Evolutionary conservation across 2,797 vertebrate species (phyloP).

Genomic region (Moxostoma hubbsi): DNA sequence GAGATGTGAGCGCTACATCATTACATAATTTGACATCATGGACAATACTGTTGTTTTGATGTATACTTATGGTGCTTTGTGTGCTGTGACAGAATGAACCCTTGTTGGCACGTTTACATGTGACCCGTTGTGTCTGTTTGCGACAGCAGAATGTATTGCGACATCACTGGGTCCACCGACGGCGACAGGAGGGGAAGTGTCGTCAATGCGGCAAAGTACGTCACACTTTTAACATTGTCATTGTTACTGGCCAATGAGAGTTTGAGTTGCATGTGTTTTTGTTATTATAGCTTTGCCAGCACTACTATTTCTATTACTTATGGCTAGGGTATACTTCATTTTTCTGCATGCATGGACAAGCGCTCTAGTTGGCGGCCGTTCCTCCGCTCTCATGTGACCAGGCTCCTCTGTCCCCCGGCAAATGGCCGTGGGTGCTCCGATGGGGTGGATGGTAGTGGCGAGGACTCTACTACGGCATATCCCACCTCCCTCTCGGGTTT

Average conservation of each 20-base stretch:
- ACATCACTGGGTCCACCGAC: conserved; percentile 97
- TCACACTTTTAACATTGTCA: background rate
- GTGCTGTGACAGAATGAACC: conserved; percentile 26
- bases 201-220: conserved; percentile 96
- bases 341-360: too few species aligned
- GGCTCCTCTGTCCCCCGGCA: too few species aligned
- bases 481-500: too few species aligned
- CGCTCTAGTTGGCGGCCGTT: too few species aligned
- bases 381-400: too few species aligned
- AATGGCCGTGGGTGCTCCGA: too few species aligned
- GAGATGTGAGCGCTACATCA: conserved; percentile 85
- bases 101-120: conserved; percentile 12
- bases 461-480: too few species aligned
- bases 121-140: conserved; percentile 55
- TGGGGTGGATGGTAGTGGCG: too few species aligned
- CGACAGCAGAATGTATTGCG: conserved; percentile 87
- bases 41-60: background rate
- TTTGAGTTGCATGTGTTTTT: background rate
- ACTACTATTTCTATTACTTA: too few species aligned
- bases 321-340: too few species aligned
- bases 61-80: background rate
- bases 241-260: background rate
- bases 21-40: background rate
- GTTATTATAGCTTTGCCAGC: too few species aligned
- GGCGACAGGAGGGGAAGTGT: conserved; percentile 95